Conservation (phyloP, 1,140 invertebrate genomes). For the Zaprionus lachaisei region DNA sequence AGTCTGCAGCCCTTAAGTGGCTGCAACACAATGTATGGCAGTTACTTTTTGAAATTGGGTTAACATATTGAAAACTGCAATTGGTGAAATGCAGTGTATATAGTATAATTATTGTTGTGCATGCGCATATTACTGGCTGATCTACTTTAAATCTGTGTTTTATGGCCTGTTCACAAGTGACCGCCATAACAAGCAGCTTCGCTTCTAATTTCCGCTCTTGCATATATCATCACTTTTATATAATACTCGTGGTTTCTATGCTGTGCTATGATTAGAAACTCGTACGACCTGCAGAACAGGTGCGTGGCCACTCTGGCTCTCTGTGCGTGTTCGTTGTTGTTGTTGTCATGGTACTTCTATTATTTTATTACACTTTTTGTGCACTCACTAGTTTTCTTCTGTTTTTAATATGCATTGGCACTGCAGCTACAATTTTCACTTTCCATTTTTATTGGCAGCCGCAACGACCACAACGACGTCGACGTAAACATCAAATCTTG, state of each 20-base stretch:
- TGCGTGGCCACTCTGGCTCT: conserved; percentile 40
- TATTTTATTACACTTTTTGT: conserved; percentile 64
- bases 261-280: conserved; percentile 67
- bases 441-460: conserved; percentile 78
- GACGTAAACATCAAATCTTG: conserved; percentile 70
- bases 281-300: conserved; percentile 68
- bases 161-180: conserved; percentile 42
- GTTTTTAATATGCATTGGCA: conserved; percentile 75
- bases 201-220: conserved; percentile 41
- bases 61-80: conserved; percentile 25
- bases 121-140: conserved; percentile 17
- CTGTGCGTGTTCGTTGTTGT: conserved; percentile 39
- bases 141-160: conserved; percentile 33
- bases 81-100: conserved; percentile 36
- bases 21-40: background rate
- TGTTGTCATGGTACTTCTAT: conserved; percentile 57
- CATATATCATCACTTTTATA: conserved; percentile 65
- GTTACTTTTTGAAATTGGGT: conserved; percentile 34
- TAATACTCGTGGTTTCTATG: conserved; percentile 59
- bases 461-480: conserved; percentile 42
- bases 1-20: background rate
- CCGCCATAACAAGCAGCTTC: conserved; percentile 54
- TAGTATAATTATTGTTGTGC: conserved; percentile 16
- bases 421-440: conserved; percentile 79
- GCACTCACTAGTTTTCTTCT: conserved; percentile 43